phyloP scores from a whole-genome alignment of 2,888 invertebrate species.

The Girardia tigrina region DNA sequence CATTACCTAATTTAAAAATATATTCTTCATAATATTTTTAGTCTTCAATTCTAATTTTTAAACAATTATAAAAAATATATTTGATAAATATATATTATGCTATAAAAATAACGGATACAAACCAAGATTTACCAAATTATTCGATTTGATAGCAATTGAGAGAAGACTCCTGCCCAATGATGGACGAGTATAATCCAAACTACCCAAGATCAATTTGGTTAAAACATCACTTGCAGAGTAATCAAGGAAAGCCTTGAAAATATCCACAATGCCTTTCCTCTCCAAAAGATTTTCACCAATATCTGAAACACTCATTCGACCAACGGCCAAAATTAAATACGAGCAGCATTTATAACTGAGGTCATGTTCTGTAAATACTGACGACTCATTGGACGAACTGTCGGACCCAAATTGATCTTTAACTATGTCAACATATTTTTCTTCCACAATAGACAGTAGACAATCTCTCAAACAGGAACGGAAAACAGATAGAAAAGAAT shows the following conservation, averaged over 20 bases:
- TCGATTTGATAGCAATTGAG: neutral
- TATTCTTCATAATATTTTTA: too few relatives aligned
- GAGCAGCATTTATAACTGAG: conserved; percentile 1
- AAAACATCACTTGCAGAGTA: neutral
- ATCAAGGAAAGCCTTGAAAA: neutral
- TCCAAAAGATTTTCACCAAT: neutral
- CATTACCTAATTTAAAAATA: too few relatives aligned
- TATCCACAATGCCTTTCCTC: neutral
- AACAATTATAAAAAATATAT: too few relatives aligned
- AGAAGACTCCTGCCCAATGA: conserved; percentile 6
- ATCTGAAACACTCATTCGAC: conserved; percentile 6
- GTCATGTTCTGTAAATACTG: neutral
- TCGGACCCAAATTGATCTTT: neutral
- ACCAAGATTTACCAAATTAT: conserved; percentile 24
- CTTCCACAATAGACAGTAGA: neutral
- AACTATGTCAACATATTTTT: neutral
- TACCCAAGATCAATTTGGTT: neutral
- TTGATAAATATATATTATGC: too few relatives aligned
- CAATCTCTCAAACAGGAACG: neutral
- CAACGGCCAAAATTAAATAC: conserved; percentile 2
- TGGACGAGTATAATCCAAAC: neutral
- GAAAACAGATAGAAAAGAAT: neutral
- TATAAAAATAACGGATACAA: too few relatives aligned
- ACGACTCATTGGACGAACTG: neutral
- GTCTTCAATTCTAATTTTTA: too few relatives aligned